Base-by-base conservation (phyloP, 2,797 vertebrate genomes). In the Typhlichthys eigenmanni region DNA sequence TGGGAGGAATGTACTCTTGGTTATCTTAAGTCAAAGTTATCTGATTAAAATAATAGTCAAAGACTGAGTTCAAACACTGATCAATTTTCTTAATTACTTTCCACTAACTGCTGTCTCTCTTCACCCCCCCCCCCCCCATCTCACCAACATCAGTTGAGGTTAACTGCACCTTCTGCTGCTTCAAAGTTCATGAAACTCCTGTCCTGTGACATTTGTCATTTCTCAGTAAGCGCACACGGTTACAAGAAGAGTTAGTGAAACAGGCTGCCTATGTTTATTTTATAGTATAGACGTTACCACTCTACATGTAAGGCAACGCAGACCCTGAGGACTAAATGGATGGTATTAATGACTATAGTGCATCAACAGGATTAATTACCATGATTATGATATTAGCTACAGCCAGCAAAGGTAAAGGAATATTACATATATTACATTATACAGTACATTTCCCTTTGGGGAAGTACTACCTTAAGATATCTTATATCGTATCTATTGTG, bases 371-470 rank as follows among this genome's bases (percentile, higher is more conserved):
- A 79, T 68, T 3, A 5, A 4, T 19, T 24, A 32, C 69, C 47
- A 4, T 73, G 66, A 68, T 88, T 56, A 17, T 75, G 17, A 43
- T 83, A 19, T 56, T 88, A 0, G 47, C 56, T 38, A 14, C 55
- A 0, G 14, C 67, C 68, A 57, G 64, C 68, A 61, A 38, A 83
- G 85, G 84, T 88, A 86, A 81, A 74, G 24, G 60, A 29, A 56
- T 7, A 49, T 34, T 7, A 11, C 6, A 0, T 58, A 10, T 57
- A 38, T 19, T 19, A 19, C 19, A 19, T 19, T 2, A 19, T 19
- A 19, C 19, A 19, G 19, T 38, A 38, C 34, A 38, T 38, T 38
- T 38, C 34, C 34, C 34, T 38, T 38, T 38, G 34, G 32, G 2
- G 19, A 19, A 19, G 2, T 19, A 19, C 34, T 38, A 8, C 5